Evolutionary conservation across 2,888 invertebrate species (phyloP), one percentile per base, ranked within the genome.

Genomic region (Resseliella maxima): DNA sequence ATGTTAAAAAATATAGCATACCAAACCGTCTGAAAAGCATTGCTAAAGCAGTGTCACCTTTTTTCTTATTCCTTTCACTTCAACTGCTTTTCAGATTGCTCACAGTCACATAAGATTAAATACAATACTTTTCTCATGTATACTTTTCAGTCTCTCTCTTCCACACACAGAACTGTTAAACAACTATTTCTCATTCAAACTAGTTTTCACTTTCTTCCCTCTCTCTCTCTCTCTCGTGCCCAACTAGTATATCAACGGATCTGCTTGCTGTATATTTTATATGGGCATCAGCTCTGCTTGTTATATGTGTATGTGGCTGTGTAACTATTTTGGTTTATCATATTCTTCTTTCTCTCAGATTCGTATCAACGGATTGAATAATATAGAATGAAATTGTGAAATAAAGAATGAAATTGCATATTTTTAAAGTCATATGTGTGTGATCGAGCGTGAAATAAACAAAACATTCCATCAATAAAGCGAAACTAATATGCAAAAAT

Each of bases 301-400:
- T 50, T 50, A 50, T 50, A 50, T 81, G 15, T 81, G 81, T 81
- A 81, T 81, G 81, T 81, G 81, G 81, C 35, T n/a, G 15, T 81
- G n/a, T 81, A 24, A 81, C 81, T 81, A 81, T 81, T n/a, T 81
- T 81, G 81, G 81, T 81, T 81, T 15, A 24, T 81, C 81, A 81
- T 81, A 81, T 81, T 81, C n/a, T 81, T 35, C 36, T 15, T 81
- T 81, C n/a, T 24, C 46, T 50, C 46, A 50, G 81, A n/a, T 81
- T 81, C 81, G 81, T 81, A 81, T 81, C 81, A 6, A 64, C 64
- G 18, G 6, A 64, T 64, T 81, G 15, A n/a, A 2, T 81, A 81
- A n/a, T n/a, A n/a, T n/a, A n/a, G n/a, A n/a, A n/a, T n/a, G n/a
- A n/a, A n/a, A n/a, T n/a, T n/a, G n/a, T n/a, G n/a, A n/a, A n/a